Conservation (phyloP, 2,113 vertebrate genomes). For the Alexandromys fortis region DNA sequence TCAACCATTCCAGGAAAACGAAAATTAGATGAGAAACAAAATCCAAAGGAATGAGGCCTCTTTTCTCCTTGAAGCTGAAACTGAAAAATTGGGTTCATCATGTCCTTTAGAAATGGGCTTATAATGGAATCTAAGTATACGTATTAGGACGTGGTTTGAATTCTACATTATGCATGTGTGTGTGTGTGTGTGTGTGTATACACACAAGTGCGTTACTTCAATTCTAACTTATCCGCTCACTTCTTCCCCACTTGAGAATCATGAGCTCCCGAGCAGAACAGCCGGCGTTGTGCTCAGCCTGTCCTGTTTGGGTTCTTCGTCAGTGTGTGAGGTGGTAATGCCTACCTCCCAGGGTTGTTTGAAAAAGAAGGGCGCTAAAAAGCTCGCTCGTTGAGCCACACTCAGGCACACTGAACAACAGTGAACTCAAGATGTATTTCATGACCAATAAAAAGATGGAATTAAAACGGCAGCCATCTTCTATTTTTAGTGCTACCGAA, state of each 20-base stretch:
- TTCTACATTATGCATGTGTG: not conserved
- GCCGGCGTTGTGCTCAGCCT: not conserved
- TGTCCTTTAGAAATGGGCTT: conserved; percentile 35
- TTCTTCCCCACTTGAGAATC: not conserved
- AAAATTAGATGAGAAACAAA: conserved; percentile 2
- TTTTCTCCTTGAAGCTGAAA: conserved; percentile 22
- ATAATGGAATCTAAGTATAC: not conserved
- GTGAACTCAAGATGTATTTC: conserved; percentile 49
- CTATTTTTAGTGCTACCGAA: conserved; percentile 26
- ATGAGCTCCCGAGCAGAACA: not conserved
- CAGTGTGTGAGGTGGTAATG: not conserved
- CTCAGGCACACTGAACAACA: not conserved
- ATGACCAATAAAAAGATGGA: conserved; percentile 16
- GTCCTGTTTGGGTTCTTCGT: not conserved
- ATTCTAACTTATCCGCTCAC: conserved; percentile 9
- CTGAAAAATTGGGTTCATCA: not conserved
- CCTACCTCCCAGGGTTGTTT: not conserved
- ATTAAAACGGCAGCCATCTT: conserved; percentile 41
- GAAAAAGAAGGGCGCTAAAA: not conserved
- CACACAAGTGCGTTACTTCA: not conserved
- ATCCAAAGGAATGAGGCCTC: not conserved
- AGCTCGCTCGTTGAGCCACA: not conserved
- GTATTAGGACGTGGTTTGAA: not conserved
- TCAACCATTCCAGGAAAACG: conserved; percentile 31
- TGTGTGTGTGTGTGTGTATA: not conserved